phyloP scores from a whole-genome alignment of 1,140 invertebrate species.

The Lethrus apterus region DNA sequence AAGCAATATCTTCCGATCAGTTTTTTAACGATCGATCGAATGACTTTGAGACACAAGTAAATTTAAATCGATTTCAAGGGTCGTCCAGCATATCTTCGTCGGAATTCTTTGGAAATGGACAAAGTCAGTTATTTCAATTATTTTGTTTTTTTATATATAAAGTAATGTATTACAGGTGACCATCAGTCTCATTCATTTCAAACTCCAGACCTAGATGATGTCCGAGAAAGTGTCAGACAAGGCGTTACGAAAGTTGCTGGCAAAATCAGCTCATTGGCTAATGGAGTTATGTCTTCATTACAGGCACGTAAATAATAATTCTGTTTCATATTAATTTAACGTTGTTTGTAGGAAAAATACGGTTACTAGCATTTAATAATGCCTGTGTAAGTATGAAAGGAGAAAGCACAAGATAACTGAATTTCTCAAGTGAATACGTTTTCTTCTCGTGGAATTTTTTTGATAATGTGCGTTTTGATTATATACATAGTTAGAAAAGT shows the following conservation, averaged over 20 bases:
- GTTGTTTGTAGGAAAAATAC: constrained; percentile 15
- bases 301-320: constrained; percentile 50
- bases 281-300: constrained; percentile 86
- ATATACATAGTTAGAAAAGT: too few relatives aligned
- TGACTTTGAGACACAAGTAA: constrained; percentile 53
- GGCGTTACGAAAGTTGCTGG: constrained; percentile 96
- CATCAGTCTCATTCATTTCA: constrained; percentile 19
- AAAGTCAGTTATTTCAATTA: constrained; percentile 22
- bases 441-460: too few relatives aligned
- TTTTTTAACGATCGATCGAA: constrained; percentile 72
- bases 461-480: too few relatives aligned
- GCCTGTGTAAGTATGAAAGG: too few relatives aligned
- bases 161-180: constrained; percentile 1
- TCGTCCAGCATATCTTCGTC: constrained; percentile 91
- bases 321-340: not conserved
- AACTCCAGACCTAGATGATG: constrained; percentile 81
- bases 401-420: too few relatives aligned
- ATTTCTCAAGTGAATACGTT: too few relatives aligned
- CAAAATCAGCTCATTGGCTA: constrained; percentile 85
- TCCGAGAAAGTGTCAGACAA: constrained; percentile 91
- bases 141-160: constrained; percentile 2
- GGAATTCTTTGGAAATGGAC: constrained; percentile 80
- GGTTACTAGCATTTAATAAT: constrained; percentile 20
- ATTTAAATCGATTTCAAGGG: constrained; percentile 67
- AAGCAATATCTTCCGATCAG: constrained; percentile 96